A percentile compares a stretch with the other conserved stretches of the same genome.
Evolutionary conservation across 2,797 vertebrate genomes (phyloP).

Genomic region (Intellagama lesueurii): DNA sequence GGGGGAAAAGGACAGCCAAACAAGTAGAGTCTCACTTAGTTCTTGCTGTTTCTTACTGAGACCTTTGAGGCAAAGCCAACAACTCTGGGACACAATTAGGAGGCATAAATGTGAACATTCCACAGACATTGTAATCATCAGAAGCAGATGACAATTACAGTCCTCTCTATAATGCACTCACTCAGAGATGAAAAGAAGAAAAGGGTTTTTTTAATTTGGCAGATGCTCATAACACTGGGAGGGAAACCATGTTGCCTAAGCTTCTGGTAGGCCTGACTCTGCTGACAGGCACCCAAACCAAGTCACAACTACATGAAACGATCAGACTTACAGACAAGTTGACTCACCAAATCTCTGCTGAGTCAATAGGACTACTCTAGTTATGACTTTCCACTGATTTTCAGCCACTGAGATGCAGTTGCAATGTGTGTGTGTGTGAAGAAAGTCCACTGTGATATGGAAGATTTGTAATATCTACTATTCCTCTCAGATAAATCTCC

Average conservation of each 20-base stretch:
- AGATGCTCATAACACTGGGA: too few species aligned
- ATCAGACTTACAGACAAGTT: too few species aligned
- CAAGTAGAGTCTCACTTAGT: neutral
- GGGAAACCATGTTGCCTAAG: too few species aligned
- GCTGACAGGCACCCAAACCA: too few species aligned
- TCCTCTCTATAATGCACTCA: neutral
- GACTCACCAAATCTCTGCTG: too few species aligned
- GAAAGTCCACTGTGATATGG: neutral
- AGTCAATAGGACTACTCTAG: too few species aligned
- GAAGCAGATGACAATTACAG: neutral
- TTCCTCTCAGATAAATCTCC: neutral
- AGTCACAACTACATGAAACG: too few species aligned
- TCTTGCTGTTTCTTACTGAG: neutral
- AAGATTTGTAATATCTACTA: neutral
- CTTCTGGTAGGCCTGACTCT: too few species aligned
- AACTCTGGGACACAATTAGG: neutral
- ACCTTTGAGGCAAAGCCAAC: neutral
- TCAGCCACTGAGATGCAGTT: too few species aligned
- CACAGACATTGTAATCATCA: too few species aligned
- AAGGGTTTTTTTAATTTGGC: neutral
- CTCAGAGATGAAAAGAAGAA: neutral
- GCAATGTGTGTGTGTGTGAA: too few species aligned
- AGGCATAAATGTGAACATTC: neutral
- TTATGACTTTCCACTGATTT: too few species aligned
- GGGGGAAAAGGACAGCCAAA: neutral